These are phyloP conservation scores for Nomada hirtipes DNA, from an alignment of 2,888 invertebrate genomes.

Conservation along the genomic window DNA sequence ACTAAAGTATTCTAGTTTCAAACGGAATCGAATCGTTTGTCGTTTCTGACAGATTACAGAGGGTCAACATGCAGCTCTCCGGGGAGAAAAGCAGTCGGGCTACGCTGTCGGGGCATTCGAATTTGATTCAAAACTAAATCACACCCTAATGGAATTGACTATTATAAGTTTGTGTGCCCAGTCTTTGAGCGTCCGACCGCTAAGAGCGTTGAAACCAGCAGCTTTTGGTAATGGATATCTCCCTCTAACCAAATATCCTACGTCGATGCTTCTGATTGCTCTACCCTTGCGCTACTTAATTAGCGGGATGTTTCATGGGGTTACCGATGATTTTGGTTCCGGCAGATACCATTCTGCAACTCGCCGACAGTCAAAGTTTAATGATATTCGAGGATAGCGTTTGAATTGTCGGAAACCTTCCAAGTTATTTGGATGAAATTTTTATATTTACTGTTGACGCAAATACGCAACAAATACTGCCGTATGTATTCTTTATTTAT, in stretches of 20 bases:
- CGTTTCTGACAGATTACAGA: conserved; percentile 36
- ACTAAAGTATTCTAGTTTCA: conserved; percentile 25
- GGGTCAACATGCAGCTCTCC: conserved; percentile 7
- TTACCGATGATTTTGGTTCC: neutral
- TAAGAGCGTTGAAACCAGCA: conserved; percentile 16
- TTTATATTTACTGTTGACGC: no score
- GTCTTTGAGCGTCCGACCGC: neutral
- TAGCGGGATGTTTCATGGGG: neutral
- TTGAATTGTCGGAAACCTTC: no score
- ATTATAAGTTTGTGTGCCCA: conserved; percentile 48
- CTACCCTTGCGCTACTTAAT: conserved; percentile 10
- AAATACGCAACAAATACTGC: no score
- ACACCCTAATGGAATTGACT: conserved; percentile 48
- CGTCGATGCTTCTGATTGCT: conserved; percentile 26
- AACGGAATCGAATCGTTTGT: conserved; percentile 34
- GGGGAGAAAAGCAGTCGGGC: neutral
- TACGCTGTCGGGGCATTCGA: conserved; percentile 21
- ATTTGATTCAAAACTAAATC: conserved; percentile 40
- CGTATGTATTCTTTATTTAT: no score
- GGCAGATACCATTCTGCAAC: neutral
- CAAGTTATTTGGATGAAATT: no score
- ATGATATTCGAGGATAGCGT: no score
- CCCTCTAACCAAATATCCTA: conserved; percentile 25
- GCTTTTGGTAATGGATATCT: conserved; percentile 37
- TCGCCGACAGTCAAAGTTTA: neutral